Evolutionary conservation across 2,797 vertebrate genomes (phyloP).

Genomic region (Carcharodon carcharias): DNA sequence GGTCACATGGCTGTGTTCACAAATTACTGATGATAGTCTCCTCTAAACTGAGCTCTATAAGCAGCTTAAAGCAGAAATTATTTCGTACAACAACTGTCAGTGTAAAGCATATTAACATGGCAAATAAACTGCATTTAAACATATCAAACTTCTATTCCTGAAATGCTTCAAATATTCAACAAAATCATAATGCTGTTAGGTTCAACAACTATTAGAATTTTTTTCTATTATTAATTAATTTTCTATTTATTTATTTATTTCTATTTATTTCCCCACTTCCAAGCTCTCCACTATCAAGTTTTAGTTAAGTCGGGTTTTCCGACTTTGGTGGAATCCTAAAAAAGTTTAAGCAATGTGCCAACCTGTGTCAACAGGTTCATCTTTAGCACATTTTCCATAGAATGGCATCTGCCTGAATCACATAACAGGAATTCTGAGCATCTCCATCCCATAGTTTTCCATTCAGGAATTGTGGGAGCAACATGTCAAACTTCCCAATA

Average conservation of each 20-base stretch:
- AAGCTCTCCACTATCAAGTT: not conserved
- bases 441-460: not conserved
- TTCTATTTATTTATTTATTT: not conserved
- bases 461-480: not conserved
- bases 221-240: not conserved
- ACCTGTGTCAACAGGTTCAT: not conserved
- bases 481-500: not conserved
- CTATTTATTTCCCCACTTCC: not conserved
- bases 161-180: not conserved
- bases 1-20: not conserved
- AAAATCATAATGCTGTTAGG: not conserved
- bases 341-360: not conserved
- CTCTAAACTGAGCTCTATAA: conserved; percentile 6
- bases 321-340: not conserved
- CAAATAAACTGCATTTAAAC: not conserved
- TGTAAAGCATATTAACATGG: not conserved
- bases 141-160: not conserved
- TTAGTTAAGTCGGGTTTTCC: not conserved
- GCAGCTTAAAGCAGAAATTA: conserved; percentile 24
- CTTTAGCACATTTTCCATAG: not conserved
- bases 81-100: not conserved
- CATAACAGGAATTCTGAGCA: not conserved
- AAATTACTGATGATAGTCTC: not conserved
- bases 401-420: not conserved
- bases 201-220: not conserved